Conservation (phyloP, 2,888 invertebrate genomes). For the Lymantria dispar region DNA sequence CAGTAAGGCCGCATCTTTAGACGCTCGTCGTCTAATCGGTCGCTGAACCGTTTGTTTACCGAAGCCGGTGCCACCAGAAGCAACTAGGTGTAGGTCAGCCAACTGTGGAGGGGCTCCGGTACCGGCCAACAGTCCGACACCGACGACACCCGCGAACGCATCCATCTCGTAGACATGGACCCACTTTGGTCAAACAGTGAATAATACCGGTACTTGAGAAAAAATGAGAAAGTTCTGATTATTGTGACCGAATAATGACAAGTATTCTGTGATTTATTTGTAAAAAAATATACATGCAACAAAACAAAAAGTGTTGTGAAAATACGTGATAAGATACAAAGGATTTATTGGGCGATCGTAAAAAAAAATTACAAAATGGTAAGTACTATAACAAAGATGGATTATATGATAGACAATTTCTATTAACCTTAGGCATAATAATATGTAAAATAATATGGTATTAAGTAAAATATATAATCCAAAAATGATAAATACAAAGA, state of each 20-base stretch:
- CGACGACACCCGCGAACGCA: conserved; percentile 62
- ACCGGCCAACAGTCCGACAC: conserved; percentile 57
- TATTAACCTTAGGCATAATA: not conserved
- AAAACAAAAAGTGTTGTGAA: conserved; percentile 55
- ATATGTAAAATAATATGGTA: not conserved
- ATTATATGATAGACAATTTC: conserved; percentile 48
- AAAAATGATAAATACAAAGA: conserved; percentile 35
- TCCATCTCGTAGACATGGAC: conserved; percentile 59
- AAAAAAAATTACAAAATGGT: conserved; percentile 56
- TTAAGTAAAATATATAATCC: no score
- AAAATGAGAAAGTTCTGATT: conserved; percentile 62
- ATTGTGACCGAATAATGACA: conserved; percentile 64
- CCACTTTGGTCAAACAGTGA: conserved; percentile 42
- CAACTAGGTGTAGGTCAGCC: conserved; percentile 73
- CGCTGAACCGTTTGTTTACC: conserved; percentile 81
- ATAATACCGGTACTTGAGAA: conserved; percentile 45
- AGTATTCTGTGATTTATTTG: conserved; percentile 52
- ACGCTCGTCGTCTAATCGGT: conserved; percentile 68
- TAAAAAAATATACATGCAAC: conserved; percentile 26
- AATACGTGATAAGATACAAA: conserved; percentile 56
- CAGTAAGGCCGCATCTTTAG: conserved; percentile 47
- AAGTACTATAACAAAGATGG: conserved; percentile 45
- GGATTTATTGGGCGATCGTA: conserved; percentile 44
- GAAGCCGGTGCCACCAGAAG: conserved; percentile 58
- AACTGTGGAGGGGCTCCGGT: conserved; percentile 53